phyloP scores from a whole-genome alignment of 2,888 invertebrate genomes.

The Girardia tigrina region DNA sequence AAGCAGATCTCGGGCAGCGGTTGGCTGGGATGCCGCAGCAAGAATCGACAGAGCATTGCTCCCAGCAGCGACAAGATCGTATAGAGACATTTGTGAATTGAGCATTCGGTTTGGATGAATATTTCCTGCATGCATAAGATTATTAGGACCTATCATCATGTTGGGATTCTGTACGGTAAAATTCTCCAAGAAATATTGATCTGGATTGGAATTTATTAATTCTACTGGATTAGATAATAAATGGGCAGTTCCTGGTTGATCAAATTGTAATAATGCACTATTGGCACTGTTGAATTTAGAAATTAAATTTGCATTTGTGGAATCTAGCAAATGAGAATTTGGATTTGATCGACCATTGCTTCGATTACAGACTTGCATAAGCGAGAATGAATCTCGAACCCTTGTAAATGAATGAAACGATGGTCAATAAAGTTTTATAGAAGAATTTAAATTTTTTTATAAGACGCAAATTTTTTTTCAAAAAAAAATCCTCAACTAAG shows the following conservation, averaged over 20 bases:
- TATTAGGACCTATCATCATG: neutral
- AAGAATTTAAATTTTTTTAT: too few relatives aligned
- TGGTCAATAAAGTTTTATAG: too few relatives aligned
- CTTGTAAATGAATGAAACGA: slow-evolving; percentile 17
- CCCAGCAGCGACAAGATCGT: slow-evolving; percentile 30
- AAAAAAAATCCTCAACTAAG: too few relatives aligned
- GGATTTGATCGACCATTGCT: slow-evolving; percentile 21
- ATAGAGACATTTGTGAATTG: slow-evolving; percentile 24
- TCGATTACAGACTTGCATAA: slow-evolving; percentile 37
- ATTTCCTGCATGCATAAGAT: slow-evolving; percentile 4
- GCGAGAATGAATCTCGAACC: slow-evolving; percentile 42
- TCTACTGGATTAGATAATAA: neutral
- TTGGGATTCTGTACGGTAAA: neutral
- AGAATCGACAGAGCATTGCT: slow-evolving; percentile 29
- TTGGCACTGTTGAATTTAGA: slow-evolving; percentile 5
- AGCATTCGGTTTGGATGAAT: slow-evolving; percentile 20
- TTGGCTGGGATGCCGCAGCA: neutral
- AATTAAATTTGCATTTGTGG: neutral
- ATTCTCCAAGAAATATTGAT: neutral
- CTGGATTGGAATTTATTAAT: neutral
- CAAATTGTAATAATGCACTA: slow-evolving; percentile 13
- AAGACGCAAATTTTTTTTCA: too few relatives aligned
- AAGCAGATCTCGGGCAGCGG: neutral
- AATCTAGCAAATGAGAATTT: neutral
- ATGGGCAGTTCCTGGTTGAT: neutral